Base-by-base conservation (phyloP, 1,140 invertebrate genomes). In the Holcopasites calliopsidis region DNA sequence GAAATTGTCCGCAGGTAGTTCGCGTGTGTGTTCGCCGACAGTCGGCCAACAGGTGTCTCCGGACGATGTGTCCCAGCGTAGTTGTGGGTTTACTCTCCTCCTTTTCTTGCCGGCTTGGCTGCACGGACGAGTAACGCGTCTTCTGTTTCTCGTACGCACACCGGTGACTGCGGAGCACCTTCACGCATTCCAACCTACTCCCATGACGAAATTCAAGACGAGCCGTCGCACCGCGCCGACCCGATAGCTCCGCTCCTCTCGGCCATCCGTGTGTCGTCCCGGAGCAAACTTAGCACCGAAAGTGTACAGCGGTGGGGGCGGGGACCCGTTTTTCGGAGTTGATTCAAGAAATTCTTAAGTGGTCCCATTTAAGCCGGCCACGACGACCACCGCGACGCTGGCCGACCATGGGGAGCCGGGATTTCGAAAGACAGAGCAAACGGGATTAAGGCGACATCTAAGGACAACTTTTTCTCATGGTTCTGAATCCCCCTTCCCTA, bases 141-240 rank as follows among this genome's bases (percentile, higher is more conserved):
- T 76, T 31, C 60, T 54, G 49, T 73, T 66, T 16, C 28, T 54
- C 47, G 68, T 66, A 61, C 66, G 70, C 79, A 77, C 49, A 52
- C 69, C 64, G 44, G 52, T 31, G 47, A 18, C 47, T 23, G 26
- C 28, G 54, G 64, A 78, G 62, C 80, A 82, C 80, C 80, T 80
- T 86, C 77, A 74, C 84, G 82, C 87, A 88, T 89, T 89, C 87
- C 86, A 89, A 83, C 70, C 85, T 89, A 88, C 85, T 88, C 77
- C 85, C 74, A 80, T 84, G 81, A 84, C 74, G 82, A 83, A 84
- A 84, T 84, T 83, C 78, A 83, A 83, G 61, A 80, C 81, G 77
- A 83, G 58, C 83, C 50, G 77, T 75, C 61, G 72, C 28, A n/a
- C n/a, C n/a, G n/a, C n/a, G n/a, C n/a, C n/a, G n/a, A n/a, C 71